A percentile compares a stretch with the other conserved stretches of the same genome.
Evolutionary conservation across 2,888 invertebrate species (phyloP).

Genomic region (Conchocele bisecta): DNA sequence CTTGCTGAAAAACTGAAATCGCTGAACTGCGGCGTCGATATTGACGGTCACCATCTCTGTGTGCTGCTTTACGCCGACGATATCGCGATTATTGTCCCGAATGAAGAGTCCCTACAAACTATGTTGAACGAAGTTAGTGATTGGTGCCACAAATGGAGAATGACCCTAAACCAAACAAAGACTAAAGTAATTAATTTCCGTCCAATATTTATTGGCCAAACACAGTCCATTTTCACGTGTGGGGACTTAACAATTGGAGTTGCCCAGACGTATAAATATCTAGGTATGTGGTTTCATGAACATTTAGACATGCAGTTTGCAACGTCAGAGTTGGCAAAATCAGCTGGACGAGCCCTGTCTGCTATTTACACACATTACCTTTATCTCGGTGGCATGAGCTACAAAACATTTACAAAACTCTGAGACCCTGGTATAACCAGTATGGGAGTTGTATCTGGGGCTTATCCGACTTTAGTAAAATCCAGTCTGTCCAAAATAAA

Average conservation of each 20-base stretch:
- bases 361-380: background rate
- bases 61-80: slow-evolving; percentile 1
- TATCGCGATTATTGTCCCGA: slow-evolving; percentile 16
- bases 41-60: background rate
- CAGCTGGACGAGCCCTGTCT: slow-evolving; percentile 6
- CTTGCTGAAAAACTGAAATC: slow-evolving; percentile 5
- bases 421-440: no score
- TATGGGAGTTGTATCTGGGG: slow-evolving; percentile 6
- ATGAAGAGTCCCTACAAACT: slow-evolving; percentile 6
- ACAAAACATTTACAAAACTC: background rate
- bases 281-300: slow-evolving; percentile 7
- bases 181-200: slow-evolving; percentile 6
- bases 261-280: slow-evolving; percentile 2
- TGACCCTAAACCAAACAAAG: background rate
- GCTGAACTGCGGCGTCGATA: background rate
- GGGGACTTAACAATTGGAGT: background rate
- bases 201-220: background rate
- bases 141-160: slow-evolving; percentile 4
- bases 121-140: slow-evolving; percentile 16
- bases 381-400: background rate
- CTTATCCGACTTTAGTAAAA: slow-evolving; percentile 6
- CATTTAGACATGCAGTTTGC: slow-evolving; percentile 5
- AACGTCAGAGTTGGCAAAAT: slow-evolving; percentile 7
- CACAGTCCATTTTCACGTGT: background rate
- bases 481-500: slow-evolving; percentile 8